These are phyloP conservation scores for Spinus olivaceus DNA, from an alignment of 2,797 vertebrate species.

Conservation along the genomic window DNA sequence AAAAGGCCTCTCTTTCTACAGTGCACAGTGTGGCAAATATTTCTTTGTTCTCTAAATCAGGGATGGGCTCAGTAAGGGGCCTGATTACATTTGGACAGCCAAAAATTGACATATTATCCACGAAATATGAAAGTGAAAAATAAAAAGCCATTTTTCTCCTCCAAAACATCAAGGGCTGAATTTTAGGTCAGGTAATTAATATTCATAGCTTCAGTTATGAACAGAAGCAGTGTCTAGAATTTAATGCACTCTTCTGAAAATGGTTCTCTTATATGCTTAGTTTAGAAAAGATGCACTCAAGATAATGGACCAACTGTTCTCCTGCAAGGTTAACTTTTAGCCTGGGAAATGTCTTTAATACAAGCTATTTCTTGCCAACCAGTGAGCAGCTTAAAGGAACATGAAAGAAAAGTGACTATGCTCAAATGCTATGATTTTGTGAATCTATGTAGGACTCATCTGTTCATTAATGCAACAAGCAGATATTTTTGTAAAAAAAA, in stretches of 20 bases:
- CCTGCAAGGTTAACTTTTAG: slow-evolving; percentile 13
- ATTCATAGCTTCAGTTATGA: neutral
- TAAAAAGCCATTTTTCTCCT: neutral
- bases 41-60: neutral
- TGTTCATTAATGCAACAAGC: neutral
- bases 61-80: neutral
- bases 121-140: neutral
- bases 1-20: neutral
- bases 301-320: neutral
- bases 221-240: neutral
- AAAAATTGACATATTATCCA: neutral
- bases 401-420: neutral
- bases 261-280: neutral
- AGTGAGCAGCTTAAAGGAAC: neutral
- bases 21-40: neutral
- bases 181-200: slow-evolving; percentile 18
- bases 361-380: neutral
- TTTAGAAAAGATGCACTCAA: neutral
- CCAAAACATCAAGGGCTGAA: neutral
- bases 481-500: neutral
- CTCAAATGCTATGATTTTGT: neutral
- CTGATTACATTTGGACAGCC: neutral
- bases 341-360: slow-evolving; percentile 8
- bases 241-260: neutral
- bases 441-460: neutral